phyloP scores from a whole-genome alignment of 2,888 invertebrate genomes.

The Megaustenia siamemsis region DNA sequence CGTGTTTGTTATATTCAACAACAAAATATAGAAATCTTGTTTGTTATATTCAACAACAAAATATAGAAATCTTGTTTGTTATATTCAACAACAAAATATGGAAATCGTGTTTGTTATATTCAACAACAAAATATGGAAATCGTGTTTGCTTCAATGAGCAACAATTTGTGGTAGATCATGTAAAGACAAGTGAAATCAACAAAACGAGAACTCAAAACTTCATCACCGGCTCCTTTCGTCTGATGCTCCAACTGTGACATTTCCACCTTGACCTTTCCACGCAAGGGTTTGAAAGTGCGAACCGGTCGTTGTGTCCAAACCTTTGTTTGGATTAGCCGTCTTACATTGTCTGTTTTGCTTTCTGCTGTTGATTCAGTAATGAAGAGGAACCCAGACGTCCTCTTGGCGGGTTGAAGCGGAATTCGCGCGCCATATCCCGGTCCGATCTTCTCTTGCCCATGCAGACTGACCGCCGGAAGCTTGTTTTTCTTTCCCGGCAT shows the following conservation, averaged over 20 bases:
- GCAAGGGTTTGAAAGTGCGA: conserved; percentile 7
- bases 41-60: no score
- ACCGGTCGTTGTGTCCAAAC: conserved; percentile 9
- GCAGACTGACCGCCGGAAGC: background rate
- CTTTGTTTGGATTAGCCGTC: conserved; percentile 26
- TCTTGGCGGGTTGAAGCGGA: background rate
- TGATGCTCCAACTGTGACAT: background rate
- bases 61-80: no score
- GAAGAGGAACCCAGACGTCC: background rate
- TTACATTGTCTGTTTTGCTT: conserved; percentile 15
- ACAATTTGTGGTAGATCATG: no score
- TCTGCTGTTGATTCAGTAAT: conserved; percentile 37
- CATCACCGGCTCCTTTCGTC: background rate
- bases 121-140: no score
- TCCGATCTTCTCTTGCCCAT: background rate
- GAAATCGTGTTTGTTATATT: no score
- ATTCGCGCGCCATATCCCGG: background rate
- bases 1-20: no score
- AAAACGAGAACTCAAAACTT: no score
- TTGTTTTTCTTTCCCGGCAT: conserved; percentile 6
- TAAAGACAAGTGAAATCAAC: no score
- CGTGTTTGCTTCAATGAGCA: no score
- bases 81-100: no score
- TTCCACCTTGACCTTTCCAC: background rate
- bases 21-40: no score